Evolutionary conservation across 2,113 vertebrate genomes (phyloP).

Genomic region (Nettapus auritus): DNA sequence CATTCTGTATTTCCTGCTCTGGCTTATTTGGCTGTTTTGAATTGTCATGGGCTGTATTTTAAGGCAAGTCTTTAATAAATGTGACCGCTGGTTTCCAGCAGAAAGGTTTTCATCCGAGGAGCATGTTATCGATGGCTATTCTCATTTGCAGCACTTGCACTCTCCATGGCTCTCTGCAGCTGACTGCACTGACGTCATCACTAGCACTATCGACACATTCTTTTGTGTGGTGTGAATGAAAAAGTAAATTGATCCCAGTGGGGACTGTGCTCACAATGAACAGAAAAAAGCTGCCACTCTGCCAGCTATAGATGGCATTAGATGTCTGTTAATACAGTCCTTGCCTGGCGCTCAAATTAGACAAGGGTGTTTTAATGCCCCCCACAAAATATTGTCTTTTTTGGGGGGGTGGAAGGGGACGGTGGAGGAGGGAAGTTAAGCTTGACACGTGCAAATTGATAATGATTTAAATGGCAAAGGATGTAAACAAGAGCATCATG

Average conservation of each 20-base stretch:
- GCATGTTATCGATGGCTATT: background rate
- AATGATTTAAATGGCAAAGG: background rate
- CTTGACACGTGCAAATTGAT: background rate
- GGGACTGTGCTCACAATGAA: conserved; percentile 29
- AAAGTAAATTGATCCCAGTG: conserved; percentile 72
- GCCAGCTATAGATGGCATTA: conserved; percentile 67
- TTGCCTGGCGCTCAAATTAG: background rate
- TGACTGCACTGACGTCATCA: conserved; percentile 48
- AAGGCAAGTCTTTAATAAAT: background rate
- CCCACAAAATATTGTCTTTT: background rate
- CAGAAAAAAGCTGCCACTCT: conserved; percentile 7
- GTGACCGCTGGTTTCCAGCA: background rate
- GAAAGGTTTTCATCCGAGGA: background rate
- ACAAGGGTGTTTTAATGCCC: background rate
- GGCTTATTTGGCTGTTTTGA: background rate
- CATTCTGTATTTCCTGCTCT: background rate
- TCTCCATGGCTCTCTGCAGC: conserved; percentile 49
- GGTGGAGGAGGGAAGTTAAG: background rate
- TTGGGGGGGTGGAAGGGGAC: accelerated
- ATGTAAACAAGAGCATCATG: background rate
- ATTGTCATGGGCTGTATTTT: background rate
- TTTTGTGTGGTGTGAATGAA: conserved; percentile 65
- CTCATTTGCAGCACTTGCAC: background rate
- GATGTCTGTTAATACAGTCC: background rate
- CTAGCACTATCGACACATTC: conserved; percentile 65